These are phyloP conservation scores for Sminthurinus aureus DNA, from an alignment of 2,888 invertebrate species.

Conservation along the genomic window DNA sequence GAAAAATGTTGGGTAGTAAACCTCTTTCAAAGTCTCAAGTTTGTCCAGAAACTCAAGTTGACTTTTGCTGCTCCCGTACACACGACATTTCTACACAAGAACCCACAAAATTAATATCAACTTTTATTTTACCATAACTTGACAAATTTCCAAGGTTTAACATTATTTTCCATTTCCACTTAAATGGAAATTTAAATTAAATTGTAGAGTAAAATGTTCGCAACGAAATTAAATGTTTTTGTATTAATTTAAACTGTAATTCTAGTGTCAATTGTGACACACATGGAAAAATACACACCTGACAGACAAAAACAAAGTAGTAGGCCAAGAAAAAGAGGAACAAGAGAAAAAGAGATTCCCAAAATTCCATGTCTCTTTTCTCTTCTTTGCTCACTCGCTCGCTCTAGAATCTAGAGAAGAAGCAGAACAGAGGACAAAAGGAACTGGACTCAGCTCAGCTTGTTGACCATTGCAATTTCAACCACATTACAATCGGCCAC, in stretches of 20 bases:
- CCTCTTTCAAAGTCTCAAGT: constrained; percentile 40
- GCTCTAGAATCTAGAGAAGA: not conserved
- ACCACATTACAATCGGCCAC: too few relatives aligned
- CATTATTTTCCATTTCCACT: not conserved
- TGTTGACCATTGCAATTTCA: too few relatives aligned
- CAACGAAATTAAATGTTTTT: not conserved
- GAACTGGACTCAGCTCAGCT: too few relatives aligned
- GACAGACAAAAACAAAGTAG: constrained; percentile 17
- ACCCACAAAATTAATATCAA: not conserved
- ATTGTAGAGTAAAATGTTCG: too few relatives aligned
- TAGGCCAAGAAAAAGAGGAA: constrained; percentile 7
- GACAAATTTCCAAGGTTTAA: not conserved
- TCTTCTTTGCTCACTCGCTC: not conserved
- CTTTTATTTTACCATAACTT: too few relatives aligned
- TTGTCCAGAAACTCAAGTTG: constrained; percentile 27
- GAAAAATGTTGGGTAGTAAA: constrained; percentile 47
- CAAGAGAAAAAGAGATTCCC: not conserved
- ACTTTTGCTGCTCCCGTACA: constrained; percentile 20
- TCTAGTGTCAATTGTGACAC: not conserved
- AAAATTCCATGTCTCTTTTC: not conserved
- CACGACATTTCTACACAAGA: constrained; percentile 15
- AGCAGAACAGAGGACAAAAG: too few relatives aligned
- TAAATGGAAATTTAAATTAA: not conserved
- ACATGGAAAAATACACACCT: not conserved
- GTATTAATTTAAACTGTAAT: not conserved